phyloP scores from a whole-genome alignment of 2,888 invertebrate species.

The Harpagoxenus sublaevis region DNA sequence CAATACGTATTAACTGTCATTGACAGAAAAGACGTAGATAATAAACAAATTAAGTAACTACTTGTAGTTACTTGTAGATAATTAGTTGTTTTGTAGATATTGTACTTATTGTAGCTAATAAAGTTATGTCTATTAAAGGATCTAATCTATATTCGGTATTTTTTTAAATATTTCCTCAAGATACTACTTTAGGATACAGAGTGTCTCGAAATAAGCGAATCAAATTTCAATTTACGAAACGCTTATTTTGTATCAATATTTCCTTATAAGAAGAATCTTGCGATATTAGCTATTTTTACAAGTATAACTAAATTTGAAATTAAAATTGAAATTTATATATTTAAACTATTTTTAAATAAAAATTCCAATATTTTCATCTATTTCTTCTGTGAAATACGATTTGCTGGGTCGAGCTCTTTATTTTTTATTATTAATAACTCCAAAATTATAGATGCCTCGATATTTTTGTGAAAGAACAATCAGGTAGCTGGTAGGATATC shows the following conservation, averaged over 20 bases:
- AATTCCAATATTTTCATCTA: background rate
- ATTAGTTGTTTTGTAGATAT: too few species aligned
- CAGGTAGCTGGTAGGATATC: background rate
- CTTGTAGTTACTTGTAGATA: too few species aligned
- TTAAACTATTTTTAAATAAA: constrained; percentile 4
- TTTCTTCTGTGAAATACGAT: background rate
- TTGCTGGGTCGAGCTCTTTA: background rate
- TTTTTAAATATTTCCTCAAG: background rate
- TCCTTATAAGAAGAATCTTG: background rate
- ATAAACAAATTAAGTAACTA: too few species aligned
- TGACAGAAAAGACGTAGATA: background rate
- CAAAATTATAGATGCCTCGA: background rate
- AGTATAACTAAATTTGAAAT: background rate
- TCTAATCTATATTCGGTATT: background rate
- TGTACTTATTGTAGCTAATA: too few species aligned
- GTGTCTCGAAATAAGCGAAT: background rate
- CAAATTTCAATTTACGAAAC: background rate
- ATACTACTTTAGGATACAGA: background rate
- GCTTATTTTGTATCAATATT: constrained; percentile 1
- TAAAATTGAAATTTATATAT: constrained; percentile 8
- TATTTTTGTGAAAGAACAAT: background rate
- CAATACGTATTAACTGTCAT: background rate
- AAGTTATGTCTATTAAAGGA: background rate
- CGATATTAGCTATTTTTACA: background rate
- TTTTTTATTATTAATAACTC: background rate